A percentile compares a stretch with the other conserved stretches of the same genome.
These are phyloP conservation scores for Neosilurus hyrtlii DNA, from an alignment of 2,797 vertebrate species.

Conservation along the genomic window DNA sequence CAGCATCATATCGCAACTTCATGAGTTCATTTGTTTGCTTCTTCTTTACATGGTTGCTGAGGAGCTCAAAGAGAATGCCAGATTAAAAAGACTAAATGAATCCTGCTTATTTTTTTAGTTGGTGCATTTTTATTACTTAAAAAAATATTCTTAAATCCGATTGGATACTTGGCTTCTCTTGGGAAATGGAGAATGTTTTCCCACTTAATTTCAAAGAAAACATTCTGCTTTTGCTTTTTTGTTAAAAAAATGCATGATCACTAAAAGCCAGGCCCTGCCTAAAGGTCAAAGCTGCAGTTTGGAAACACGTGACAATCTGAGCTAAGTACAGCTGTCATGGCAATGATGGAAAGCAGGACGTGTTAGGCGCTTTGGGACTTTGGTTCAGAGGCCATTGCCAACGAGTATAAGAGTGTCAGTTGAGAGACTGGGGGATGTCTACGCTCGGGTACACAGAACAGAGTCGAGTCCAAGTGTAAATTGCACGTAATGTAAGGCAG, in stretches of 20 bases:
- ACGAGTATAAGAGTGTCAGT: constrained; percentile 28
- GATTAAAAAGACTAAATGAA: not conserved
- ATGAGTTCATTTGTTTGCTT: constrained; percentile 36
- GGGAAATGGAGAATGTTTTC: not conserved
- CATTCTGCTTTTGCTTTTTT: not conserved
- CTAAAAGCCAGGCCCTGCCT: not conserved
- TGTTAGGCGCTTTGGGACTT: constrained; percentile 32
- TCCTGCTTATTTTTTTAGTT: not conserved
- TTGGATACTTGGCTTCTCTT: not conserved
- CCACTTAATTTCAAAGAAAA: not conserved
- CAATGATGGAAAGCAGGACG: constrained; percentile 29
- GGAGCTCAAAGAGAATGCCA: not conserved
- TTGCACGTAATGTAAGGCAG: constrained; percentile 27
- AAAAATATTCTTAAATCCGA: not conserved
- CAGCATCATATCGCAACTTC: constrained; percentile 7
- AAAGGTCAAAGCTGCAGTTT: constrained; percentile 19
- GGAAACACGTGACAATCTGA: constrained; percentile 32
- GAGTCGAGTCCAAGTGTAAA: constrained; percentile 22
- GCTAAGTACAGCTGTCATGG: constrained; percentile 29
- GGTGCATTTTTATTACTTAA: not conserved
- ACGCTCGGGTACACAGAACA: not conserved
- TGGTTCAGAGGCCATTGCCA: constrained; percentile 24
- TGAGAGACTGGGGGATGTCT: constrained; percentile 1
- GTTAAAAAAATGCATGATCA: not conserved
- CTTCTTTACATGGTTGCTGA: not conserved